Evolutionary conservation across 2,888 invertebrate species (phyloP), one percentile per base, ranked within the genome.

Genomic region (Himalopsyche tibetana): DNA sequence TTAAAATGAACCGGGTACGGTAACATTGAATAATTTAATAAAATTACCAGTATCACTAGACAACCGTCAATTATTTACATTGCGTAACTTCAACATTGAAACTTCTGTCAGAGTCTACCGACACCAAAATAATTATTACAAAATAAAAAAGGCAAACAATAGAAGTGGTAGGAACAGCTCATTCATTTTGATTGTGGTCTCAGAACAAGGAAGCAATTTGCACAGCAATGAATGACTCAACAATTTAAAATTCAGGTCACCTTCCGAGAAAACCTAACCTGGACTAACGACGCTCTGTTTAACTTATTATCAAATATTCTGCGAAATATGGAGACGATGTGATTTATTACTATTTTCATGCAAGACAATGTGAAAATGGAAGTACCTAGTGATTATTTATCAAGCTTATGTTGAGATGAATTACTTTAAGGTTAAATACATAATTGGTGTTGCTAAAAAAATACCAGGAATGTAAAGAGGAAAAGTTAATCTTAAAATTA

Each of bases 171-270:
- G 19, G 63, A 63, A 28, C 28, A n/a, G 63, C 63, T 63, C 63
- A 28, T 63, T 63, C 63, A 28, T 63, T 63, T 63, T 63, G 63
- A 63, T 63, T 28, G 63, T 63, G 63, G 63, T 81, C 81, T 28
- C 51, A 38, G 81, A 45, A 81, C 81, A 51, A 45, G 81, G 81
- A 81, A 81, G 81, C 55, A 28, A 40, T 36, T 36, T 55, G 81
- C 81, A 17, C 15, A 12, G 17, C 42, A 55, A 28, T 40, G 3
- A 81, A 81, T 81, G 81, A 81, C 81, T 45, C 81, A 81, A 81
- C 45, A 15, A 45, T 81, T 55, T 51, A 81, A 45, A 51, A 81
- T 81, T 81, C 81, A 81, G 81, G 81, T 81, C 81, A 81, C 45
- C 81, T 80, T 80, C 45, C 81, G 45, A 81, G 45, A 55, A 81